Evolutionary conservation across 2,888 invertebrate genomes (phyloP).

Genomic region (Galeopsomyia nigrocyanea): DNA sequence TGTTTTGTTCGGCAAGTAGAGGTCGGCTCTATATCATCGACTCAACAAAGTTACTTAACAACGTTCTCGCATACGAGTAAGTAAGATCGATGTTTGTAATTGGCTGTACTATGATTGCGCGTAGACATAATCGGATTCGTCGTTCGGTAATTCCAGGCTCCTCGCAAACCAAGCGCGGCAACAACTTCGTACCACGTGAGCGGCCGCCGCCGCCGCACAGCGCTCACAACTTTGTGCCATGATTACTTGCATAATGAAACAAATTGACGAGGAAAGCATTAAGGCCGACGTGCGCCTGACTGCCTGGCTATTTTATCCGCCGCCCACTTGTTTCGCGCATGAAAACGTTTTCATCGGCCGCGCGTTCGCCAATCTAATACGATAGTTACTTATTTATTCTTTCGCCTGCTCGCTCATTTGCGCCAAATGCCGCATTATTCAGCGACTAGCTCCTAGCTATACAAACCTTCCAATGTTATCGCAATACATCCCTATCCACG

Average conservation of each 20-base stretch:
- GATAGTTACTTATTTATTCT: slow-evolving; percentile 15
- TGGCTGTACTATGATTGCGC: slow-evolving; percentile 35
- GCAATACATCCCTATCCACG: no score
- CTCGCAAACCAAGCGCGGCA: background rate
- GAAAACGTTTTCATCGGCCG: slow-evolving; percentile 12
- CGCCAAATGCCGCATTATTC: no score
- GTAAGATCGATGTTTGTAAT: slow-evolving; percentile 43
- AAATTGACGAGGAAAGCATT: slow-evolving; percentile 32
- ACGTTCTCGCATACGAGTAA: background rate
- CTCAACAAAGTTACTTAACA: slow-evolving; percentile 30
- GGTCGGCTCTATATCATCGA: background rate
- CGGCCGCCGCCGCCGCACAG: background rate
- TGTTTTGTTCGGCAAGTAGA: no score
- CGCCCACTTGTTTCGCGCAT: slow-evolving; percentile 33
- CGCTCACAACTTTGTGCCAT: slow-evolving; percentile 11
- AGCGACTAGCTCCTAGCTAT: no score
- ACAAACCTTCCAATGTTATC: no score
- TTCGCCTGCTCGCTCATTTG: background rate
- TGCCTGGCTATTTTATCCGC: slow-evolving; percentile 16
- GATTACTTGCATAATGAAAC: slow-evolving; percentile 40
- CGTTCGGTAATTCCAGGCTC: slow-evolving; percentile 28
- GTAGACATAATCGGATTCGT: slow-evolving; percentile 39
- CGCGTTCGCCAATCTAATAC: background rate
- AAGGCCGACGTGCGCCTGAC: slow-evolving; percentile 2
- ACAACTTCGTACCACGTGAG: slow-evolving; percentile 7